These are phyloP conservation scores for Bilobella aurantiaca DNA, from an alignment of 1,140 invertebrate species.

Conservation along the genomic window DNA sequence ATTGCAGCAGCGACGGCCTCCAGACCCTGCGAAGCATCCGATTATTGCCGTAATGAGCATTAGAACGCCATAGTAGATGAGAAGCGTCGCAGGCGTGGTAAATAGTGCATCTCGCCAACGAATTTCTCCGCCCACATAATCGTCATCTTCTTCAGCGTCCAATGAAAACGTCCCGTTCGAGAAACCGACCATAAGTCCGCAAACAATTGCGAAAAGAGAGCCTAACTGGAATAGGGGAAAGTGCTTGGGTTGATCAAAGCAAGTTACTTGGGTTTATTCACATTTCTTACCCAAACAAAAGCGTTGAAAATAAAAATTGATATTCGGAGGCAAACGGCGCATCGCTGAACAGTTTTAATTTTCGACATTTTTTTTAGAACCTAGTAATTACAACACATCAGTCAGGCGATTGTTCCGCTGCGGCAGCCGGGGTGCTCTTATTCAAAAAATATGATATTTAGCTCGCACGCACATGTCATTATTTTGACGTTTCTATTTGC, in stretches of 20 bases:
- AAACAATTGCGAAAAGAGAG: neutral
- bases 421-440: too few relatives aligned
- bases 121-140: neutral
- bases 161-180: neutral
- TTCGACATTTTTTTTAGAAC: neutral
- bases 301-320: neutral
- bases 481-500: too few relatives aligned
- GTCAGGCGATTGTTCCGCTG: too few relatives aligned
- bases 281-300: neutral
- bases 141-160: neutral
- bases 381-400: too few relatives aligned
- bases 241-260: neutral
- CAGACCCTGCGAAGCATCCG: neutral
- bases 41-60: neutral
- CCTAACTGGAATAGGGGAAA: neutral
- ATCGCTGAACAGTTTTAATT: neutral
- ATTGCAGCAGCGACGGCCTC: neutral
- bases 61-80: neutral
- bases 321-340: neutral
- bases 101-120: neutral
- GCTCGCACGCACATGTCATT: too few relatives aligned
- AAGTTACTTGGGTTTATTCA: neutral
- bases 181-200: neutral
- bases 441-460: too few relatives aligned
- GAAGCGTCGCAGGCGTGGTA: neutral